Evolutionary conservation across 2,888 invertebrate species (phyloP).

Genomic region (Dasypolia templi): DNA sequence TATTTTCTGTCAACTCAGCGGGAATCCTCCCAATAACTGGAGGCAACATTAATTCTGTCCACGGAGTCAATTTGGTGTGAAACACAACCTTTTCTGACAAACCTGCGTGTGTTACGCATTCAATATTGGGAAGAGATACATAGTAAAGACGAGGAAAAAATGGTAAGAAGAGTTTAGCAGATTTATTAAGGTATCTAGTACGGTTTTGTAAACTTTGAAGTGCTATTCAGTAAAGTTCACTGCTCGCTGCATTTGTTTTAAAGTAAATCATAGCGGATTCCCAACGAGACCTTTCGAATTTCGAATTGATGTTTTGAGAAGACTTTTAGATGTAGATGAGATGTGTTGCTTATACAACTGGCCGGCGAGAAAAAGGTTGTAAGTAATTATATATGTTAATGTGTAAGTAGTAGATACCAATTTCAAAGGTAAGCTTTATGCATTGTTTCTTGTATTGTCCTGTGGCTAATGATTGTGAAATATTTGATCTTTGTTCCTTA

Average conservation of each 20-base stretch:
- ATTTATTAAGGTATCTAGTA: not conserved
- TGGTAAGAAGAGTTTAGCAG: not conserved
- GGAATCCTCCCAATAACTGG: conserved; percentile 1
- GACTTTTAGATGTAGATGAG: not conserved
- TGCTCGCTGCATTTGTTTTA: conserved; percentile 15
- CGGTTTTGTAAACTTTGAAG: no score
- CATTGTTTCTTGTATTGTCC: not conserved
- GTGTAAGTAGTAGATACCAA: no score
- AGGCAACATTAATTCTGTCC: conserved; percentile 43
- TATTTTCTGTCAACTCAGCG: conserved; percentile 18
- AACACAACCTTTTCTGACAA: conserved; percentile 29
- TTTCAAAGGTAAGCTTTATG: not conserved
- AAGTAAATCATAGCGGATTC: conserved; percentile 4
- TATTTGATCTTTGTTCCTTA: not conserved
- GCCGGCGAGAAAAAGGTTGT: not conserved
- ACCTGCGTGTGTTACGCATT: conserved; percentile 9
- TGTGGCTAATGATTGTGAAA: not conserved
- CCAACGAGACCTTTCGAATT: not conserved
- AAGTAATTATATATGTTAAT: not conserved
- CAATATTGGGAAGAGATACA: conserved; percentile 21
- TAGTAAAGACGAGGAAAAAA: not conserved
- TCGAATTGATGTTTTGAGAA: not conserved
- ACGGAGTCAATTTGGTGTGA: conserved; percentile 55
- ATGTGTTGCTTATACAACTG: not conserved
- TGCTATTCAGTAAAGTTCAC: no score